A percentile compares a stretch with the other conserved stretches of the same genome.
Evolutionary conservation across 2,113 vertebrate species (phyloP).

Genomic region (Sinocyclocheilus rhinocerous): DNA sequence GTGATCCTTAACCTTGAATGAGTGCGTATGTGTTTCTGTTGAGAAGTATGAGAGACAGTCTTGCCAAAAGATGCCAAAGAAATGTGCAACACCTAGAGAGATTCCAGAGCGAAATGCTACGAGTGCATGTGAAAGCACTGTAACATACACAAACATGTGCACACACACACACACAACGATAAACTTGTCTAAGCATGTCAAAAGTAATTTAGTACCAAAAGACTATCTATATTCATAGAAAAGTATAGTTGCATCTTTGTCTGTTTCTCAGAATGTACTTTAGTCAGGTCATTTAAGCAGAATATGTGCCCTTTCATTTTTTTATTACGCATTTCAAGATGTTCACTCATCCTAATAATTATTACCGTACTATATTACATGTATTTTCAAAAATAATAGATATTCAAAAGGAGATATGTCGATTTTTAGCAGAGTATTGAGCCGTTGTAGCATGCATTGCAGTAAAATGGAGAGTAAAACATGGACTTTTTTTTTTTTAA

Average conservation of each 20-base stretch:
- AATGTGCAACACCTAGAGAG: constrained; percentile 11
- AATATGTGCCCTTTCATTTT: not conserved
- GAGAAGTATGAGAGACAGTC: not conserved
- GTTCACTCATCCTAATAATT: not conserved
- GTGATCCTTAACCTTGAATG: constrained; percentile 45
- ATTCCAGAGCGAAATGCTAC: not conserved
- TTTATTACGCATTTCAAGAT: not conserved
- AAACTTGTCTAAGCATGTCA: constrained; percentile 17
- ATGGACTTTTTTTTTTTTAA: not conserved
- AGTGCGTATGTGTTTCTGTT: constrained; percentile 31
- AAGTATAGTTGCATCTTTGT: not conserved
- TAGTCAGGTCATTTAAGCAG: not conserved
- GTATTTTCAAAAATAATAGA: not conserved
- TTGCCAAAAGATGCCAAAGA: constrained; percentile 47
- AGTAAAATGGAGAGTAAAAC: not conserved
- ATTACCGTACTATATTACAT: not conserved
- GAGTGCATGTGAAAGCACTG: constrained; percentile 9
- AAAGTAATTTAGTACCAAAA: constrained; percentile 4
- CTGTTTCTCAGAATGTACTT: not conserved
- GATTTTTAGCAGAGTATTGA: not conserved
- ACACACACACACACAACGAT: not conserved
- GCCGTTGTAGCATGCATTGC: not conserved
- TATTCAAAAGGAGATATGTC: not conserved
- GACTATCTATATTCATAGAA: constrained; percentile 7
- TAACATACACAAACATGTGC: not conserved